Conservation (phyloP, 2,797 vertebrate species). For the Epinephelus coioides region DNA sequence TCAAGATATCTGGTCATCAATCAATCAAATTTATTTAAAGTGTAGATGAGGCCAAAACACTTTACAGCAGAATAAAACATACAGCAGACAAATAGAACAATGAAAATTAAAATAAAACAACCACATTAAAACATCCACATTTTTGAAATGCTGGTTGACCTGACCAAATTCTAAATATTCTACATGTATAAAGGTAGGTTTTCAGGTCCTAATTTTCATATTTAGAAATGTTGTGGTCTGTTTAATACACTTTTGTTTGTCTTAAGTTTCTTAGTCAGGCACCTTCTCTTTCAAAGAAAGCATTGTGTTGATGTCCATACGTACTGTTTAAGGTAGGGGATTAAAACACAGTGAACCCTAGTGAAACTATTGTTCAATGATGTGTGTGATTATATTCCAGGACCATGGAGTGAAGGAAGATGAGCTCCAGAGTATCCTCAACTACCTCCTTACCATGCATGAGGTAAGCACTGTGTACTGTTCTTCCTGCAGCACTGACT, state of each 20-base stretch:
- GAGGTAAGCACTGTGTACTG: slow-evolving; percentile 87
- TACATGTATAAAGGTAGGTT: too few species aligned
- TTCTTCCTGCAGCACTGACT: background rate
- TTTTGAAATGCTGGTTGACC: too few species aligned
- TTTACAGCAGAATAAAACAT: too few species aligned
- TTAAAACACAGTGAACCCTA: background rate
- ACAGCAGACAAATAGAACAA: too few species aligned
- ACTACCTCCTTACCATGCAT: slow-evolving; percentile 97
- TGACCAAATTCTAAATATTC: too few species aligned
- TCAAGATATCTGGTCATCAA: background rate
- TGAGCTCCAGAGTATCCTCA: slow-evolving; percentile 97
- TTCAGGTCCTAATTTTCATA: too few species aligned
- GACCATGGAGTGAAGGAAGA: slow-evolving; percentile 97
- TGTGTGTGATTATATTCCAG: slow-evolving; percentile 72
- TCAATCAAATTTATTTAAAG: too few species aligned
- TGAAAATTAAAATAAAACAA: too few species aligned
- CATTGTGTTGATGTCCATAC: background rate
- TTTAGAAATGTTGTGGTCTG: background rate
- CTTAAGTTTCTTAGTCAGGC: background rate
- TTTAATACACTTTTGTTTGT: background rate
- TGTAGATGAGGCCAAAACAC: too few species aligned
- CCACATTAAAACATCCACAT: too few species aligned
- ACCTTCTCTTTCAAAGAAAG: background rate
- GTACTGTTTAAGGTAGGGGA: background rate
- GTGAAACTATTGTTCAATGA: background rate